Evolutionary conservation across 2,113 vertebrate species (phyloP), one percentile per base, ranked within the genome.

Genomic region (Hassar affinis): DNA sequence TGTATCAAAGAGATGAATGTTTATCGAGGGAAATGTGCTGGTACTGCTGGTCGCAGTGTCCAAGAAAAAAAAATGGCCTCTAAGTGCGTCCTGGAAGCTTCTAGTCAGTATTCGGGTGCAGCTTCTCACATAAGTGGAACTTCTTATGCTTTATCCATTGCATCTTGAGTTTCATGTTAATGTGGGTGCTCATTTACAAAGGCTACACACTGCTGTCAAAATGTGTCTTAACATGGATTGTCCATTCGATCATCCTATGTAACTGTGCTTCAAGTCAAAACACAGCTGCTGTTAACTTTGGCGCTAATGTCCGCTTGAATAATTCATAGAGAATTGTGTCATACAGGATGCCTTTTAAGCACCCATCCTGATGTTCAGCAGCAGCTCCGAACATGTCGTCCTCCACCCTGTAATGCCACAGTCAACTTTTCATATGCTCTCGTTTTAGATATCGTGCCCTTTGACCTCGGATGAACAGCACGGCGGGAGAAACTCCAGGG

Each of bases 261-360:
- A 79, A 74, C 75, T 45, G 15, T n/a, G 54, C 83, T 79, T 71
- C 72, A 79, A 72, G 66, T 78, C 76, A 49, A 69, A 84, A 79
- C 77, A 49, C 77, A 79, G 76, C 76, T 84, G 76, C 77, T 79
- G 83, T 84, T 84, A 84, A 59, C 66, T 79, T 84, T 80, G 78
- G 83, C 77, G 22, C 68, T 59, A 17, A 59, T 69, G 49, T 78
- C 74, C 18, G 54, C 69, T 79, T 52, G 30, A 84, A 62, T 84
- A 79, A 62, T 80, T 79, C 25, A 52, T 84, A 79, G 30, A 74
- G 77, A 74, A 54, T 80, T 79, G 38, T 84, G 82, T 72, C 62
- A 79, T 68, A 27, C 52, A 51, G 82, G 76, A 64, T 30, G 49
- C 18, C 42, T 69, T 72, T 74, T 15, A 74, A 82, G 56, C 25